Percentiles rank a stretch among this genome's conserved stretches.
phyloP scores from a whole-genome alignment of 2,113 vertebrate species.

The Oxyura jamaicensis region DNA sequence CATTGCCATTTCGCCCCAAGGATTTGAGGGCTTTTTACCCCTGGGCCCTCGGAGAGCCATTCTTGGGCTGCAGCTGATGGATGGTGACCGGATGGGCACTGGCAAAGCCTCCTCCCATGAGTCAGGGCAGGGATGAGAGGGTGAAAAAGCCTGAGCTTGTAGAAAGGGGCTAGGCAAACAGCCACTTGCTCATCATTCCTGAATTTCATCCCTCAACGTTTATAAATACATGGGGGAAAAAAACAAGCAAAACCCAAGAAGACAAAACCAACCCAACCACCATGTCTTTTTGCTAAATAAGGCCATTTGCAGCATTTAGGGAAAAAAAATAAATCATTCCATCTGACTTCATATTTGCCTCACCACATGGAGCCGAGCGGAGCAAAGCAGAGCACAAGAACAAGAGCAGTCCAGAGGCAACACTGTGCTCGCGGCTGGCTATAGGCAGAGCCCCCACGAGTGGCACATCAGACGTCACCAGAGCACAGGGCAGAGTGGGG shows the following conservation, averaged over 20 bases:
- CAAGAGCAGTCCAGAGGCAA: too few relatives aligned
- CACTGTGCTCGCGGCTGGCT: too few relatives aligned
- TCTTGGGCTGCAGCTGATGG: not conserved
- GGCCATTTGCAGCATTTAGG: not conserved
- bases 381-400: not conserved
- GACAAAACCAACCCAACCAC: not conserved
- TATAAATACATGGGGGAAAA: rapidly evolving
- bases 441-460: too few relatives aligned
- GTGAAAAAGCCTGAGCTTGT: not conserved
- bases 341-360: not conserved
- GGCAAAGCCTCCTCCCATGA: not conserved
- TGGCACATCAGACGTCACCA: too few relatives aligned
- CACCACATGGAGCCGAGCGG: not conserved
- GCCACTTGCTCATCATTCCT: not conserved
- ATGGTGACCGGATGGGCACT: too few relatives aligned
- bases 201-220: not conserved
- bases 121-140: not conserved
- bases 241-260: not conserved
- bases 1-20: not conserved
- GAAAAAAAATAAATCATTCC: not conserved
- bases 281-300: not conserved
- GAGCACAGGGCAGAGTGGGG: too few relatives aligned
- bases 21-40: not conserved
- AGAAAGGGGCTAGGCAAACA: not conserved
- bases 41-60: not conserved